Evolutionary conservation across 2,888 invertebrate genomes (phyloP).

Genomic region (Elegia similella): DNA sequence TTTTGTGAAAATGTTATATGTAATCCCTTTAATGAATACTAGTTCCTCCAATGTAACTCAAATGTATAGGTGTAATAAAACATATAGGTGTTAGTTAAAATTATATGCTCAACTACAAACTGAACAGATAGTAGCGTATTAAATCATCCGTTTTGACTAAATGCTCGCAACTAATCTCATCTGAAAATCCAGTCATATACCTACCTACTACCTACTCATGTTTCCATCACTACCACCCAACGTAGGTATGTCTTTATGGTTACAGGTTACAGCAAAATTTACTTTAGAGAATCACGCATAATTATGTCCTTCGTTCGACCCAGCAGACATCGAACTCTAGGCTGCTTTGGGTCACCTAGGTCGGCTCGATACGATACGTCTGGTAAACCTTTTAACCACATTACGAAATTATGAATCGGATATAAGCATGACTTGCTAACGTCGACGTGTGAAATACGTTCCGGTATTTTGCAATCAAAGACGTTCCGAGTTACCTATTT

Average conservation of each 20-base stretch:
- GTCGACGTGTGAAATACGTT: conserved; percentile 9
- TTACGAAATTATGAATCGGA: conserved; percentile 13
- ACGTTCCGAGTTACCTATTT: background rate
- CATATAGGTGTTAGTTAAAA: too few relatives aligned
- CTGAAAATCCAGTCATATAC: background rate
- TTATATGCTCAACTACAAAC: background rate
- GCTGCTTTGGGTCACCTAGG: conserved; percentile 21
- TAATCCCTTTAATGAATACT: too few relatives aligned
- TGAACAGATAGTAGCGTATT: background rate
- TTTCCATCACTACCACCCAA: background rate
- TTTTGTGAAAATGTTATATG: too few relatives aligned
- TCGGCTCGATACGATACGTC: conserved; percentile 16
- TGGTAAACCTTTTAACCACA: conserved; percentile 6
- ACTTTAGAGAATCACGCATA: conserved; percentile 11
- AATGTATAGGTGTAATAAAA: too few relatives aligned
- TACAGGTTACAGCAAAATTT: conserved; percentile 4
- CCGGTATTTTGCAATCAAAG: conserved; percentile 9
- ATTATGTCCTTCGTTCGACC: conserved; percentile 25
- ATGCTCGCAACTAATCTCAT: too few relatives aligned
- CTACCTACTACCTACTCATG: too few relatives aligned
- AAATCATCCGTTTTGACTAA: too few relatives aligned
- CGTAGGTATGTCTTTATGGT: conserved; percentile 13
- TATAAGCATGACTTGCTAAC: conserved; percentile 6
- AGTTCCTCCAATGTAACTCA: too few relatives aligned
- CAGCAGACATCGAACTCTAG: conserved; percentile 25